A percentile compares a stretch with the other conserved stretches of the same genome.
phyloP scores from a whole-genome alignment of 2,888 invertebrate species.

The Clivina fossor region DNA sequence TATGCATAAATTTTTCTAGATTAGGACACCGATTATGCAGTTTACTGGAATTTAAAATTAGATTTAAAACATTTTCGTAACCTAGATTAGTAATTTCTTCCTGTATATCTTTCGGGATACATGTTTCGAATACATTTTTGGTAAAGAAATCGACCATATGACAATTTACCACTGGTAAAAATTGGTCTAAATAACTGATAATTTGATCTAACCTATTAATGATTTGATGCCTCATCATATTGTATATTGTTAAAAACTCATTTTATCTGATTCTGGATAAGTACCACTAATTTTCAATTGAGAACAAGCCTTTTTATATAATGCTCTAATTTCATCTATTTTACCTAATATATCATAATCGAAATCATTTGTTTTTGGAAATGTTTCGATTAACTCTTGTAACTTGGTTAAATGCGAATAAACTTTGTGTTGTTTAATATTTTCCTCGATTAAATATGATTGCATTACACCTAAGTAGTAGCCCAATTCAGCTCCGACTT shows the following conservation, averaged over 20 bases:
- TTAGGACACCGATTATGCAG: conserved; percentile 32
- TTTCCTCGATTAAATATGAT: conserved; percentile 52
- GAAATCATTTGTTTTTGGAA: conserved; percentile 67
- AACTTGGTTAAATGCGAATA: conserved; percentile 59
- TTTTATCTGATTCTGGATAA: conserved; percentile 53
- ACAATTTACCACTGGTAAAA: conserved; percentile 68
- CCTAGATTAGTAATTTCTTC: conserved; percentile 55
- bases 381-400: conserved; percentile 60
- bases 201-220: conserved; percentile 56
- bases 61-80: conserved; percentile 53
- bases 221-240: conserved; percentile 45
- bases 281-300: conserved; percentile 62
- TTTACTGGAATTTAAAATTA: conserved; percentile 54
- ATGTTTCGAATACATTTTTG: conserved; percentile 63
- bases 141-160: conserved; percentile 79
- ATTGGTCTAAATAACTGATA: conserved; percentile 60
- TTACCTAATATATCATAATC: conserved; percentile 65
- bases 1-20: conserved; percentile 45
- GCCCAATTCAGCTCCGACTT: conserved; percentile 77
- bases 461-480: conserved; percentile 67
- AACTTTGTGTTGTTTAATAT: conserved; percentile 57
- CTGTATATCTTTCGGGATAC: conserved; percentile 60
- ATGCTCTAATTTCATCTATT: conserved; percentile 65
- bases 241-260: conserved; percentile 30
- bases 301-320: conserved; percentile 70